A percentile compares a stretch with the other conserved stretches of the same genome.
These are phyloP conservation scores for Ips typographus DNA, from an alignment of 1,140 invertebrate species.

Conservation along the genomic window DNA sequence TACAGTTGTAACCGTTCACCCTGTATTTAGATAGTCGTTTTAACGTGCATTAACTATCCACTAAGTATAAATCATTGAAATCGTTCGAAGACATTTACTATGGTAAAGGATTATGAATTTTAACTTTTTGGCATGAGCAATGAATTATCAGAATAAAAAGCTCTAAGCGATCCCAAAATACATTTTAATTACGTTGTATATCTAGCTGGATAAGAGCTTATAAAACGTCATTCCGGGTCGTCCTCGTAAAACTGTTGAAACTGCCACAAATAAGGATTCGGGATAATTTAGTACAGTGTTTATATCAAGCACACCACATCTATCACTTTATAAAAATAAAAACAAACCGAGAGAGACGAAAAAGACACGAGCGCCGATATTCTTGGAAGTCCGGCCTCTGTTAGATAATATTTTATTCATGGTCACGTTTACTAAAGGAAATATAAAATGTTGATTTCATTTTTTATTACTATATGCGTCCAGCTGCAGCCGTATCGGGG, in stretches of 20 bases:
- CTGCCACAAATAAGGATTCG: conserved; percentile 11
- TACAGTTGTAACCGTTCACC: no score
- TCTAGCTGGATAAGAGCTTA: background rate
- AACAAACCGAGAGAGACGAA: background rate
- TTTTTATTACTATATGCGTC: background rate
- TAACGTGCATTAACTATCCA: no score
- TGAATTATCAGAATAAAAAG: background rate
- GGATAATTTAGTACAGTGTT: conserved; percentile 13
- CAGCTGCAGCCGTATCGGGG: no score
- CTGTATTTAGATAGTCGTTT: no score
- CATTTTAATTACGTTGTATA: background rate
- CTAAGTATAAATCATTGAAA: no score
- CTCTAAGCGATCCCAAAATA: background rate
- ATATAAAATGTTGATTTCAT: conserved; percentile 27
- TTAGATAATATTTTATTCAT: conserved; percentile 31
- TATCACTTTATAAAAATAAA: conserved; percentile 25
- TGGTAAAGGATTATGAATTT: no score
- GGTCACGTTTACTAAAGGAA: conserved; percentile 32
- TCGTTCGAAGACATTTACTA: no score
- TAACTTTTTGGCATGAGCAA: no score
- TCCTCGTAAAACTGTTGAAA: conserved; percentile 7
- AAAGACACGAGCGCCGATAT: conserved; percentile 5
- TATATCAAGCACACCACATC: conserved; percentile 18
- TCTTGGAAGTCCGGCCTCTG: conserved; percentile 17
- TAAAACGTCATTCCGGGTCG: background rate